A percentile compares a stretch with the other conserved stretches of the same genome.
Evolutionary conservation across 2,797 vertebrate genomes (phyloP).

Genomic region (Knipowitschia caucasica): DNA sequence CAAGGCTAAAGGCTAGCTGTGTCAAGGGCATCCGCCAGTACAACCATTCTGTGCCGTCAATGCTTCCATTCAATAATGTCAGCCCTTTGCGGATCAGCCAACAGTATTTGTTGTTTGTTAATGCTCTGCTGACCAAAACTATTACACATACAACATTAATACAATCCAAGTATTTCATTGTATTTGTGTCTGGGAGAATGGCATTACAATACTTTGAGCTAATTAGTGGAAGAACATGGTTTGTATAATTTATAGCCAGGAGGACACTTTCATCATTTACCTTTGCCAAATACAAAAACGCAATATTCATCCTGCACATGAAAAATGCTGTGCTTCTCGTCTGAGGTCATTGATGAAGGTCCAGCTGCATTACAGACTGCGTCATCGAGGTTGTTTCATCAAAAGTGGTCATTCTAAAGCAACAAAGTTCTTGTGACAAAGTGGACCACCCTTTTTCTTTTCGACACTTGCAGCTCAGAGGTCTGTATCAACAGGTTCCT

Average conservation of each 20-base stretch:
- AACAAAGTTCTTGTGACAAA: no score
- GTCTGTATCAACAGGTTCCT: no score
- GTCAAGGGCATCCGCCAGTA: slow-evolving; percentile 6
- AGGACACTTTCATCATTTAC: slow-evolving; percentile 51
- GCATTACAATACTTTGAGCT: no score
- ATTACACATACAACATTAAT: background rate
- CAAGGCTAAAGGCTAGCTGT: slow-evolving; percentile 31
- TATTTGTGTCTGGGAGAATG: no score
- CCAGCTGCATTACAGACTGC: slow-evolving; percentile 13
- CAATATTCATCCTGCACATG: slow-evolving; percentile 65
- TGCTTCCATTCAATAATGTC: slow-evolving; percentile 14
- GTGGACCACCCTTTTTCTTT: no score
- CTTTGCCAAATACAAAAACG: slow-evolving; percentile 41
- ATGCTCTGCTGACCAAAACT: background rate
- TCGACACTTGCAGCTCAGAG: no score
- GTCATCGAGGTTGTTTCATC: background rate
- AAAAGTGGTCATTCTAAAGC: background rate
- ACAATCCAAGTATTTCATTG: no score
- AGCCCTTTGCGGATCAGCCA: slow-evolving; percentile 11
- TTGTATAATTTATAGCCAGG: slow-evolving; percentile 5
- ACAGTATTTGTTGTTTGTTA: background rate
- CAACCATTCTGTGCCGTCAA: slow-evolving; percentile 18
- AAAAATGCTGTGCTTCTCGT: slow-evolving; percentile 56
- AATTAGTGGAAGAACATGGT: background rate
- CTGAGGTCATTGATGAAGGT: slow-evolving; percentile 49